Evolutionary conservation across 1,140 invertebrate genomes (phyloP), one percentile per base, ranked within the genome.

Genomic region (Drosophila hydei): DNA sequence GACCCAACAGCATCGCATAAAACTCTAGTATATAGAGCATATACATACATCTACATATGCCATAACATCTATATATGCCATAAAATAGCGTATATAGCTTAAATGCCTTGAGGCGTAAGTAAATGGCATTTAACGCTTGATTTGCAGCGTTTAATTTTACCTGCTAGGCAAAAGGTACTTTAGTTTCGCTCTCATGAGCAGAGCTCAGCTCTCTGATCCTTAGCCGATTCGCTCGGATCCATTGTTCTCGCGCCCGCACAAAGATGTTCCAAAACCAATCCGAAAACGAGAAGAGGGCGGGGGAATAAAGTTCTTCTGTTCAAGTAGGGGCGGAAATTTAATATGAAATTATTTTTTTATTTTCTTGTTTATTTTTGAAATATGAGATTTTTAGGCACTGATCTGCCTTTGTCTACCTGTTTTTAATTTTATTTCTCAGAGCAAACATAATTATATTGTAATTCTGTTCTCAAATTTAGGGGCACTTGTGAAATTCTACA

Each of bases 91-190:
- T 62, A 54, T 67, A 11, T 63, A 14, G 55, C 14, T 55, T 30
- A 61, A 77, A 72, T 69, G 47, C 72, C 64, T 64, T 78, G 74
- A 88, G 71, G 74, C 83, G 81, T 81, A 87, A 87, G 83, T 88
- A 88, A 87, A 77, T 56, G 75, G 75, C 52, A 81, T 87, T 87
- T 87, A 88, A 87, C 81, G 83, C 81, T 88, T 88, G 74, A 87
- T 81, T 81, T 87, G 61, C 73, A 54, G 75, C 70, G 74, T 77
- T 81, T 88, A 88, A 71, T 64, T 79, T 87, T 85, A 85, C 81
- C 80, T 84, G 81, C 63, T 56, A 36, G 33, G 52, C 42, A 27
- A 33, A 33, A 18, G 54, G 70, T 72, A 72, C 55, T 72, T 60
- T 61, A 55, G 64, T 68, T 72, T 61, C 55, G 54, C 38, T 14